Evolutionary conservation across 2,113 vertebrate genomes (phyloP).

Genomic region (Eurypyga helias): DNA sequence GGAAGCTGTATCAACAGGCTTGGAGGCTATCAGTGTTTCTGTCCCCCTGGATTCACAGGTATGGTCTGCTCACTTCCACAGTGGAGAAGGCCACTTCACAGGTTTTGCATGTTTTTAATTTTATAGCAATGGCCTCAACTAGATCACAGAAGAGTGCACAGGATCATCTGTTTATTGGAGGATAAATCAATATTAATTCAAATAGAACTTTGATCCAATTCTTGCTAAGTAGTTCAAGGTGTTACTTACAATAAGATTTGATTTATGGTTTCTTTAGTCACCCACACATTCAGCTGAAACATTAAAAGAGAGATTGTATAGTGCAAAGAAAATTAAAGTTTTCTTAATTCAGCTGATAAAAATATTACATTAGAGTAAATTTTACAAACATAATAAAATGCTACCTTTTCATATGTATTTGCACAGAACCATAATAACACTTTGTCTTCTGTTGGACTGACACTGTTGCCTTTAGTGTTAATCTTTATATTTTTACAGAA

Average conservation of each 20-base stretch:
- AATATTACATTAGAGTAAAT: not conserved
- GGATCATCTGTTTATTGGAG: not conserved
- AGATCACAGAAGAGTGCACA: not conserved
- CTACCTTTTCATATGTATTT: not conserved
- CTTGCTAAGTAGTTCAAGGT: not conserved
- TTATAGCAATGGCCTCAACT: not conserved
- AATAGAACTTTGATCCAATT: not conserved
- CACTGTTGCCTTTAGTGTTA: not conserved
- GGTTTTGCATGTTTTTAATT: not conserved
- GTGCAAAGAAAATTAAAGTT: not conserved
- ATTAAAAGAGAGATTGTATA: not conserved
- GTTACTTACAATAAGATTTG: not conserved
- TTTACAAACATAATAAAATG: not conserved
- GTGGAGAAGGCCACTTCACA: not conserved
- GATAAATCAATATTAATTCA: not conserved
- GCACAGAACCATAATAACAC: not conserved
- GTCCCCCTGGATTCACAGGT: constrained; percentile 85
- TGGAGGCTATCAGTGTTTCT: constrained; percentile 80
- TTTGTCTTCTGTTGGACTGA: not conserved
- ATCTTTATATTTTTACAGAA: not conserved
- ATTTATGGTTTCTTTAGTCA: constrained; percentile 22
- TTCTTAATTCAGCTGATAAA: not conserved
- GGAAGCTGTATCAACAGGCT: constrained; percentile 82
- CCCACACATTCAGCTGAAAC: not conserved
- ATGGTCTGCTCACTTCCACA: not conserved